Conservation (phyloP, 2,888 invertebrate species). For the Rhopalosiphum nymphaeae region DNA sequence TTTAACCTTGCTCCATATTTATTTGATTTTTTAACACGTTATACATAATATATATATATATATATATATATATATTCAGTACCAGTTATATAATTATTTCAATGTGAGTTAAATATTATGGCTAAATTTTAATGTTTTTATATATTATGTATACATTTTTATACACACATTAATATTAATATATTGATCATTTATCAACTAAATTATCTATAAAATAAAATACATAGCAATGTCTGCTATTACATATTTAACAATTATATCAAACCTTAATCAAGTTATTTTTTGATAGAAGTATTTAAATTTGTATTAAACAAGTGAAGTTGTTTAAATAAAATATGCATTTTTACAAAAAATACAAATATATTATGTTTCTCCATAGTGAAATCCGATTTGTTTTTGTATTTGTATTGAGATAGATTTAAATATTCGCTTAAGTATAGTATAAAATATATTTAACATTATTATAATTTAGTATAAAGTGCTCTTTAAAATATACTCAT, state of each 20-base stretch:
- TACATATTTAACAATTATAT: not conserved
- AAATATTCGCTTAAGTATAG: not conserved
- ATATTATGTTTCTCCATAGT: not conserved
- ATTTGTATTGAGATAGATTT: not conserved
- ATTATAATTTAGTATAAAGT: not conserved
- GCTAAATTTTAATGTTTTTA: not conserved
- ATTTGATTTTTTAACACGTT: conserved; percentile 8
- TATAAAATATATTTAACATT: not conserved
- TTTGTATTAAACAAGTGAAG: not conserved
- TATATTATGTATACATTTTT: not conserved
- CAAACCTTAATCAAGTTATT: not conserved
- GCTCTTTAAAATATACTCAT: not conserved
- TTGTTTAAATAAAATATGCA: not conserved
- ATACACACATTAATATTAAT: not conserved
- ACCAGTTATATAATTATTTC: conserved; percentile 27
- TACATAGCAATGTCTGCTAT: not conserved
- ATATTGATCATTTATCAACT: not conserved
- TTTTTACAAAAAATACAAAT: not conserved
- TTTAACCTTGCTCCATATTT: conserved; percentile 37
- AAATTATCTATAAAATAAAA: not conserved
- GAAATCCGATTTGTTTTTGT: not conserved
- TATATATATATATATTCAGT: not conserved
- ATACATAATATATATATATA: not conserved
- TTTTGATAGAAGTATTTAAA: not conserved
- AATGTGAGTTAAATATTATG: not conserved